phyloP scores from a whole-genome alignment of 2,113 vertebrate genomes.

The Climacteris rufus region DNA sequence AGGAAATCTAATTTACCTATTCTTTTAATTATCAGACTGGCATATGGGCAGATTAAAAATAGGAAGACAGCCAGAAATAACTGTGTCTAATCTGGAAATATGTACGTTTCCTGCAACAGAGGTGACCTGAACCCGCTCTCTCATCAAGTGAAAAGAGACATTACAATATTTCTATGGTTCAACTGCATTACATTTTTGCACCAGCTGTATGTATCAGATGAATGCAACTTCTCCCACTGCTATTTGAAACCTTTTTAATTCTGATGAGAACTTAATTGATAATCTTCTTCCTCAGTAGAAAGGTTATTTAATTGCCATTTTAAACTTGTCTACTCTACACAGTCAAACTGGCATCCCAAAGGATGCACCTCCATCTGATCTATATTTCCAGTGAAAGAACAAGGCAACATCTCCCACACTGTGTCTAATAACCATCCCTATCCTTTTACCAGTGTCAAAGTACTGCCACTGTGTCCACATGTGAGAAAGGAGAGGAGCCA shows the following conservation, averaged over 20 bases:
- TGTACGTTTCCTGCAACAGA: not conserved
- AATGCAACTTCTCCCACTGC: not conserved
- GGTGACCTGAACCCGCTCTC: not conserved
- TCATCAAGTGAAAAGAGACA: not conserved
- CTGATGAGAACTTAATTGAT: not conserved
- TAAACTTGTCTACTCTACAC: not conserved
- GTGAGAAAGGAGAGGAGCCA: not conserved
- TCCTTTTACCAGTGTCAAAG: not conserved
- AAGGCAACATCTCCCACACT: not conserved
- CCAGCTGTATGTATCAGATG: not conserved
- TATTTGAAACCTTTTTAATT: not conserved
- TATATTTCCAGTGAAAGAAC: not conserved
- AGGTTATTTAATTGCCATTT: not conserved
- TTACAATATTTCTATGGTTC: not conserved
- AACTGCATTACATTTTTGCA: not conserved
- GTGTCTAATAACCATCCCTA: not conserved
- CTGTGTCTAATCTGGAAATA: not conserved
- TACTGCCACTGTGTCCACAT: rapidly evolving
- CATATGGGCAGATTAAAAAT: constrained; percentile 35
- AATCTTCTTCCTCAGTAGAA: not conserved
- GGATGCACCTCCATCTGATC: not conserved
- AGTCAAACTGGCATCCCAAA: not conserved
- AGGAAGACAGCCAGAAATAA: constrained; percentile 28
- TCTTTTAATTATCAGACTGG: constrained; percentile 21
- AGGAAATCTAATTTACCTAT: constrained; percentile 49